Conservation (phyloP, 1,140 invertebrate species). For the Rhopalosiphum padi region DNA sequence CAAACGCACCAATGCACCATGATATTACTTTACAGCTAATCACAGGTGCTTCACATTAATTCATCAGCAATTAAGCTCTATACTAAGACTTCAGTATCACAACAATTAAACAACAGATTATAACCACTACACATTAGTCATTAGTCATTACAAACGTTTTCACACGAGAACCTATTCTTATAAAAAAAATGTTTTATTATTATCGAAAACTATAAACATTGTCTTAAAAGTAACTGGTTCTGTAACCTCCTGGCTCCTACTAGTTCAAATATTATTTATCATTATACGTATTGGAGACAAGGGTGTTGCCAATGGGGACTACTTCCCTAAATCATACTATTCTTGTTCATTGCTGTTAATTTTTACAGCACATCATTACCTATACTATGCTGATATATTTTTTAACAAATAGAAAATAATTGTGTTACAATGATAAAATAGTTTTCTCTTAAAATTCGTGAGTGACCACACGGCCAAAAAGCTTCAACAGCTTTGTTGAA, state of each 20-base stretch:
- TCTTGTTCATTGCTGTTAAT: not conserved
- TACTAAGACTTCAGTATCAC: not conserved
- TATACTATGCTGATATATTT: too few relatives aligned
- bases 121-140: not conserved
- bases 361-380: not conserved
- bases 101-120: not conserved
- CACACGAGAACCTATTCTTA: not conserved
- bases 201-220: not conserved
- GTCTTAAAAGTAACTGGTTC: not conserved
- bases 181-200: not conserved
- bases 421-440: not conserved
- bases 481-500: too few relatives aligned
- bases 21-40: not conserved
- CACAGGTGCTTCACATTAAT: not conserved
- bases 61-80: not conserved
- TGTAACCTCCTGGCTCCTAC: rapidly evolving
- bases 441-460: not conserved
- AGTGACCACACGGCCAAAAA: not conserved
- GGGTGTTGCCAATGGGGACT: too few relatives aligned
- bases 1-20: not conserved
- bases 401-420: too few relatives aligned
- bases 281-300: too few relatives aligned
- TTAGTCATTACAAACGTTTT: not conserved
- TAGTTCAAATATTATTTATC: not conserved
- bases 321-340: not conserved